A percentile compares a stretch with the other conserved stretches of the same genome.
These are phyloP conservation scores for Stenichneumon culpator DNA, from an alignment of 2,888 invertebrate genomes.

Conservation along the genomic window DNA sequence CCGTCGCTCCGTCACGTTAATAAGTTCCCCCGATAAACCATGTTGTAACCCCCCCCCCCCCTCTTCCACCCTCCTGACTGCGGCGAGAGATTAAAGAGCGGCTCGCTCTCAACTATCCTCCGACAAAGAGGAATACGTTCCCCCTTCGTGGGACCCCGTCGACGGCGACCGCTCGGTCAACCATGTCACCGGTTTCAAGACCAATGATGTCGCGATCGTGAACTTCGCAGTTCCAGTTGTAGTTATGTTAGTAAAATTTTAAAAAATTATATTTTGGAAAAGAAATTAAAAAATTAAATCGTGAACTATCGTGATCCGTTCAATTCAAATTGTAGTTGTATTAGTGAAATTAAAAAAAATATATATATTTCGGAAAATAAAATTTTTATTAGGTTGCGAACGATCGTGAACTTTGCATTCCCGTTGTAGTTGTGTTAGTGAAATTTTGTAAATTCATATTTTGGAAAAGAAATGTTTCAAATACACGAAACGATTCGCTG, in stretches of 20 bases:
- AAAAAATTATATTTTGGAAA: too few relatives aligned
- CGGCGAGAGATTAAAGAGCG: constrained; percentile 65
- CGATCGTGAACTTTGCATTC: too few relatives aligned
- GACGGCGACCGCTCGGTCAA: constrained; percentile 13
- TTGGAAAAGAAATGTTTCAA: not conserved
- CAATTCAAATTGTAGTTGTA: too few relatives aligned
- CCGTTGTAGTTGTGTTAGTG: too few relatives aligned
- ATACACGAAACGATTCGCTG: too few relatives aligned
- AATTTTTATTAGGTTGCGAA: too few relatives aligned
- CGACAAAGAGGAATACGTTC: constrained; percentile 59
- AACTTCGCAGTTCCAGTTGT: constrained; percentile 24
- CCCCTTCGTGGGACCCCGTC: constrained; percentile 20
- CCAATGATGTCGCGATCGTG: constrained; percentile 55
- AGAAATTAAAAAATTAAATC: too few relatives aligned
- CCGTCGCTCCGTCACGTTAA: constrained; percentile 51
- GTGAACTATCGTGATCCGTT: too few relatives aligned
- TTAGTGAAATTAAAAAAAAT: not conserved
- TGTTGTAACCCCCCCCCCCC: not conserved
- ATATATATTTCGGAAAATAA: too few relatives aligned
- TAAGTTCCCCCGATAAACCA: constrained; percentile 64
- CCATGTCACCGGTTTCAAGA: constrained; percentile 27
- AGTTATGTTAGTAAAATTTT: not conserved
- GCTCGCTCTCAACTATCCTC: constrained; percentile 41
- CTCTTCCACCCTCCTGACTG: not conserved
- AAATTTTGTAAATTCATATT: not conserved